Evolutionary conservation across 1,140 invertebrate genomes (phyloP).

Genomic region (Papilio aristodemus): DNA sequence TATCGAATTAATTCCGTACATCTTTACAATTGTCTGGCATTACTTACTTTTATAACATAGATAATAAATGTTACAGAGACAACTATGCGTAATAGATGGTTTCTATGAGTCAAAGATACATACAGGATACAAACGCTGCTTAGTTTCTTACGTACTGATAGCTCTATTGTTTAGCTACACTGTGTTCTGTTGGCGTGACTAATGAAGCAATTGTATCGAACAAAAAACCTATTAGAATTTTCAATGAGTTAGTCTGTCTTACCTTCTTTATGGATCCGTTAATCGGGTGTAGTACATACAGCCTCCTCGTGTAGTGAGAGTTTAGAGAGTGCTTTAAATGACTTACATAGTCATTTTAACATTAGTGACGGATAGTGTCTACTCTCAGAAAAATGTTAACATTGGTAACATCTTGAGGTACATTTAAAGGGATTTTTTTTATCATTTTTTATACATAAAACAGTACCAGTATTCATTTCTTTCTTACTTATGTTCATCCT

Average conservation of each 20-base stretch:
- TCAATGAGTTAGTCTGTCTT: conserved; percentile 32
- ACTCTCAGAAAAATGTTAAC: background rate
- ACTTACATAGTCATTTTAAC: background rate
- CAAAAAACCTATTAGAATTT: conserved; percentile 34
- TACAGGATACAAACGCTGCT: conserved; percentile 21
- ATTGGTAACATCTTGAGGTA: background rate
- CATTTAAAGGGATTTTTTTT: no score
- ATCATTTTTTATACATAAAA: no score
- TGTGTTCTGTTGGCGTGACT: conserved; percentile 30
- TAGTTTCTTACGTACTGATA: conserved; percentile 26
- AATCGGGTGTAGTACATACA: conserved; percentile 23
- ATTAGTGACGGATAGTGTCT: background rate
- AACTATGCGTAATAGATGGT: conserved; percentile 22
- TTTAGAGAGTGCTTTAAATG: background rate
- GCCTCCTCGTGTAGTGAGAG: conserved; percentile 6
- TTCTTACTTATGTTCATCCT: no score
- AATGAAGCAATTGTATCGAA: conserved; percentile 32
- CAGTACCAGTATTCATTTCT: no score
- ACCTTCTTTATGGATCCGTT: conserved; percentile 29
- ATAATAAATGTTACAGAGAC: conserved; percentile 13
- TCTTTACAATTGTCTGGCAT: conserved; percentile 43
- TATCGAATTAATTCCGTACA: conserved; percentile 51
- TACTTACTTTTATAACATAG: conserved; percentile 36
- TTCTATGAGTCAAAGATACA: conserved; percentile 12
- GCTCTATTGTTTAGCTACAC: conserved; percentile 34